Conservation (phyloP, 2,113 vertebrate genomes). For the Ifrita kowaldi region DNA sequence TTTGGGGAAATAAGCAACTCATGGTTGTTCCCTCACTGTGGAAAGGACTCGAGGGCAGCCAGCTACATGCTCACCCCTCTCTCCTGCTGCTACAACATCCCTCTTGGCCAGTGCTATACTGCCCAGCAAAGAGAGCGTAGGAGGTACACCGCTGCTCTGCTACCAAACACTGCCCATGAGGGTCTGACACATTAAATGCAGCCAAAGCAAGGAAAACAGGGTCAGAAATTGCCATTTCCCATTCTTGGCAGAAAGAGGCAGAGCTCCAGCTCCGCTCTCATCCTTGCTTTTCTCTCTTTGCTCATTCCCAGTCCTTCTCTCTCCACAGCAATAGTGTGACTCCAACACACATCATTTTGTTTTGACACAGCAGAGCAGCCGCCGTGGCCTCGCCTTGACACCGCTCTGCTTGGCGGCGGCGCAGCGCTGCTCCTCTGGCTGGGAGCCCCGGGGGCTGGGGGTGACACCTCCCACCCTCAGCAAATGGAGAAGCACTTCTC, state of each 20-base stretch:
- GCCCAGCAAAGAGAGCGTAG: background rate
- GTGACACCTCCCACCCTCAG: background rate
- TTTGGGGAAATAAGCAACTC: background rate
- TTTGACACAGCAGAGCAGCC: constrained; percentile 6
- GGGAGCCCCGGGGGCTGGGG: background rate
- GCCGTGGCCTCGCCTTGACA: background rate
- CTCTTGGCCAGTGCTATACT: background rate
- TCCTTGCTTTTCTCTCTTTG: background rate
- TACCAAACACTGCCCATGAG: background rate
- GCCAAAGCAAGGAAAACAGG: background rate
- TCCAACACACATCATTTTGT: constrained; percentile 17
- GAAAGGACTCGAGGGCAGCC: background rate
- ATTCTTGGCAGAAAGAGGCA: background rate
- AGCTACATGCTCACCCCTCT: background rate
- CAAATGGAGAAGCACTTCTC: background rate
- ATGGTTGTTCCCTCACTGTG: background rate
- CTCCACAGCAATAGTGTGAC: background rate
- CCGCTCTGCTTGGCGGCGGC: background rate
- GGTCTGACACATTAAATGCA: background rate
- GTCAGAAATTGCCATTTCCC: background rate
- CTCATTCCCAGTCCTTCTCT: constrained; percentile 35
- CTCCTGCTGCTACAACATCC: background rate
- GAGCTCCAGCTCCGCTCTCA: background rate
- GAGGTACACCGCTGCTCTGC: background rate
- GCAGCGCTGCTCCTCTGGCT: background rate